These are phyloP conservation scores for Aphelinus certus DNA, from an alignment of 1,140 invertebrate genomes.

Conservation along the genomic window DNA sequence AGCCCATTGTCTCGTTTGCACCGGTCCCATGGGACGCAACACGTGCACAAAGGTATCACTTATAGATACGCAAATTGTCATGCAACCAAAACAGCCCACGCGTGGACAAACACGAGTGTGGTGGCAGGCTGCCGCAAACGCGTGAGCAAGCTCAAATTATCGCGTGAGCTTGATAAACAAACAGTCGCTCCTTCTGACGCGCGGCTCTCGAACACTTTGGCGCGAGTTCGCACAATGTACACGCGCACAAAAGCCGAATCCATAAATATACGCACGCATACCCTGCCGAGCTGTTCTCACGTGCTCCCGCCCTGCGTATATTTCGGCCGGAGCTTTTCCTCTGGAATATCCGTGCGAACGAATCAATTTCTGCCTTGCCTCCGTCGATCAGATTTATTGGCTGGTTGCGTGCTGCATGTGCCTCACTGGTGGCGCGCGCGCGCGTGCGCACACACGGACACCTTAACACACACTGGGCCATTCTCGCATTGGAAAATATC, in stretches of 20 bases:
- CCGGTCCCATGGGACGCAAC: too few species aligned
- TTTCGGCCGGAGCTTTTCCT: background rate
- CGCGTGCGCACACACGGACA: background rate
- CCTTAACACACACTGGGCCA: too few species aligned
- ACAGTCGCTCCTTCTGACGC: background rate
- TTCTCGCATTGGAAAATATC: background rate
- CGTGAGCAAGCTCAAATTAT: background rate
- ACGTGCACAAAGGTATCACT: background rate
- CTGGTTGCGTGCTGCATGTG: constrained; percentile 7
- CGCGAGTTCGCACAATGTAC: too few species aligned
- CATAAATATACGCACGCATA: background rate
- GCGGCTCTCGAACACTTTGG: too few species aligned
- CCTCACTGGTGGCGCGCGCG: background rate
- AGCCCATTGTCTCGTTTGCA: too few species aligned
- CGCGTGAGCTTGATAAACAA: constrained; percentile 2
- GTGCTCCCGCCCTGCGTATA: background rate
- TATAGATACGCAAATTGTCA: constrained; percentile 7
- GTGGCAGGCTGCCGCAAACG: background rate
- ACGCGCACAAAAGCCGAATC: background rate
- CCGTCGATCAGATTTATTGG: constrained; percentile 42
- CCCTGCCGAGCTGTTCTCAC: constrained; percentile 1
- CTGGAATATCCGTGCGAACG: constrained; percentile 9
- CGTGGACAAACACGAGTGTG: background rate
- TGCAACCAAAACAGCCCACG: background rate
- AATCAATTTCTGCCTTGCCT: constrained; percentile 38